Percentiles rank a stretch among this genome's conserved stretches.
These are phyloP conservation scores for Margarornis squamiger DNA, from an alignment of 2,797 vertebrate species.

Conservation along the genomic window DNA sequence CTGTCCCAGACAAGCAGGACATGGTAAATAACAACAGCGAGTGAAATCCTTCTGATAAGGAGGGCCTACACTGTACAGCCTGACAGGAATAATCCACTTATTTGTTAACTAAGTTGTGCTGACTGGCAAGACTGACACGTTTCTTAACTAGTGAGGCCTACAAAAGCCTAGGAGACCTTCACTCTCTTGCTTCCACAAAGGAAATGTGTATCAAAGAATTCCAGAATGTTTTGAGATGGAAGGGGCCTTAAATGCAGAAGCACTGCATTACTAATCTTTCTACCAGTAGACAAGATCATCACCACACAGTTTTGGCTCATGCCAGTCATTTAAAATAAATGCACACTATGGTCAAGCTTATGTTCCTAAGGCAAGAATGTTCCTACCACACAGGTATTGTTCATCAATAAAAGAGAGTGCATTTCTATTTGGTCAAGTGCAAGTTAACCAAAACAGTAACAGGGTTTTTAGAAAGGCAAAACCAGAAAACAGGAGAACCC, in stretches of 20 bases:
- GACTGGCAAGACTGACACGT: neutral
- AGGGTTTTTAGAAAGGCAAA: neutral
- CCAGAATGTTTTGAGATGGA: neutral
- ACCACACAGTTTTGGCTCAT: neutral
- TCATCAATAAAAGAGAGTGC: neutral
- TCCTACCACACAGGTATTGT: neutral
- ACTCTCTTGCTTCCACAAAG: neutral
- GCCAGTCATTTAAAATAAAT: neutral
- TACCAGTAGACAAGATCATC: neutral
- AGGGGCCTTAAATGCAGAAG: neutral
- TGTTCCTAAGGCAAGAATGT: neutral
- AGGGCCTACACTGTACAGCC: neutral
- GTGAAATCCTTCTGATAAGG: neutral
- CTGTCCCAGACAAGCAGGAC: neutral
- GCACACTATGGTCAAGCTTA: neutral
- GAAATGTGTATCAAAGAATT: neutral
- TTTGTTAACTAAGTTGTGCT: neutral
- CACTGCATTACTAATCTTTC: neutral
- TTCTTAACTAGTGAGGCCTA: neutral
- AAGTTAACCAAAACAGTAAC: neutral
- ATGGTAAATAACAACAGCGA: neutral
- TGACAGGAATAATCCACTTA: neutral
- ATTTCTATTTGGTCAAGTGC: neutral
- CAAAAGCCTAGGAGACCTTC: neutral
- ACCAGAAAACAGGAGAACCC: neutral